phyloP scores from a whole-genome alignment of 2,797 vertebrate genomes.

The Pangasius krempfi region DNA sequence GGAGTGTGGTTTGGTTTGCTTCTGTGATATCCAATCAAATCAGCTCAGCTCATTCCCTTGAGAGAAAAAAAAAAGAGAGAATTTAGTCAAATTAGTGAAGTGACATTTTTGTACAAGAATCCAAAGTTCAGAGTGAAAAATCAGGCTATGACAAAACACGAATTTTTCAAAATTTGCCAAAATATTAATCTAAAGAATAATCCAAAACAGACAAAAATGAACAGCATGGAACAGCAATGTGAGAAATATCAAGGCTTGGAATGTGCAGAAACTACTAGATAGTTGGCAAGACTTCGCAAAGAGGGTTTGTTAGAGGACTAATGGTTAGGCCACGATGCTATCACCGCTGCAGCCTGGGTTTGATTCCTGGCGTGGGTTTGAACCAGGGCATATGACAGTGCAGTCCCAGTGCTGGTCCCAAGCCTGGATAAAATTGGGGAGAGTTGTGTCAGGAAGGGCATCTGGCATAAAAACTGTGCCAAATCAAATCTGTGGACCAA shows the following conservation, averaged over 20 bases:
- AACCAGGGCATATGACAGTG: no score
- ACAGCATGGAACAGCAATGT: background rate
- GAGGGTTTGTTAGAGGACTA: no score
- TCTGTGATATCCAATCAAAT: background rate
- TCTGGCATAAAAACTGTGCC: no score
- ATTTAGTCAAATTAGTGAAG: background rate
- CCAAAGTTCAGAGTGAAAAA: background rate
- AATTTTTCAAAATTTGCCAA: background rate
- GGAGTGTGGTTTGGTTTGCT: background rate
- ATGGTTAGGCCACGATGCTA: no score
- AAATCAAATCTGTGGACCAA: no score
- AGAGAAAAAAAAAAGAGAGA: background rate
- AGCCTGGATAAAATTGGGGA: no score
- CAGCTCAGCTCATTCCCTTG: background rate
- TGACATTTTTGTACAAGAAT: background rate
- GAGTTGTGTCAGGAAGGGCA: no score
- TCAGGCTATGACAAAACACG: background rate
- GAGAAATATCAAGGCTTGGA: background rate
- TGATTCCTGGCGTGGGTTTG: no score
- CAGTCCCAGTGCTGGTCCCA: no score
- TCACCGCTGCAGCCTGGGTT: no score
- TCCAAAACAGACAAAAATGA: background rate
- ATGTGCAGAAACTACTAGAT: background rate
- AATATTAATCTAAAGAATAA: background rate
- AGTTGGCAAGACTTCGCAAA: background rate